Percentiles rank a stretch among this genome's conserved stretches.
These are phyloP conservation scores for Chrysotoxum bicinctum DNA, from an alignment of 2,888 invertebrate species.

Conservation along the genomic window DNA sequence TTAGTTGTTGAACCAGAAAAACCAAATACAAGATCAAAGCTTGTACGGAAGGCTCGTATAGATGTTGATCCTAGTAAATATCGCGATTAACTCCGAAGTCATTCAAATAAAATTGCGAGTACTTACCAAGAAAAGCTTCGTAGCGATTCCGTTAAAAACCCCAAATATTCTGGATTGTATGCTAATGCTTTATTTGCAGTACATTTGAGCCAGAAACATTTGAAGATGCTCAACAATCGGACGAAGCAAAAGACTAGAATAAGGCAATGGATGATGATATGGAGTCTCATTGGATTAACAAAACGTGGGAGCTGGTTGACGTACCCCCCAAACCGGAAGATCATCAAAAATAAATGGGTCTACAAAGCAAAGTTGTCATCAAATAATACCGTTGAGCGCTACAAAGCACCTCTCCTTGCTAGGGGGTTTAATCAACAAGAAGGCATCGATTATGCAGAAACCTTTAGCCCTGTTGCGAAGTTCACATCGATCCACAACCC, in stretches of 20 bases:
- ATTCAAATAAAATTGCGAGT: neutral
- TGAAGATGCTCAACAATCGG: neutral
- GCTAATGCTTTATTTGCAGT: neutral
- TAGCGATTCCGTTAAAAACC: neutral
- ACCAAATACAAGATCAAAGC: no score
- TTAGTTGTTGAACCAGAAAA: no score
- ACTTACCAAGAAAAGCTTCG: neutral
- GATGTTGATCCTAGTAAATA: neutral
- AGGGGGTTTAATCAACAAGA: slow-evolving; percentile 74
- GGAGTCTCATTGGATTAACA: no score
- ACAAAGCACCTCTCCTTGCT: slow-evolving; percentile 75
- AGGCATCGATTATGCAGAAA: slow-evolving; percentile 75
- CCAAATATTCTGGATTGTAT: neutral
- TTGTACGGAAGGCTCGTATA: neutral
- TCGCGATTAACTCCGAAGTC: neutral
- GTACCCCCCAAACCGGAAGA: neutral
- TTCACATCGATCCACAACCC: slow-evolving; percentile 40
- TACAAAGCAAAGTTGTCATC: neutral
- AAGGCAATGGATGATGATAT: neutral
- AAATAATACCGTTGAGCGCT: slow-evolving; percentile 14
- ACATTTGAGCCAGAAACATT: neutral
- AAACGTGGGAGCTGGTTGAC: neutral
- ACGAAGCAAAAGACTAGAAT: neutral
- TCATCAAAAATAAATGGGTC: neutral
- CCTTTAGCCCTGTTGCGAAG: slow-evolving; percentile 34